phyloP scores from a whole-genome alignment of 1,140 invertebrate genomes.

The Magallana angulata region DNA sequence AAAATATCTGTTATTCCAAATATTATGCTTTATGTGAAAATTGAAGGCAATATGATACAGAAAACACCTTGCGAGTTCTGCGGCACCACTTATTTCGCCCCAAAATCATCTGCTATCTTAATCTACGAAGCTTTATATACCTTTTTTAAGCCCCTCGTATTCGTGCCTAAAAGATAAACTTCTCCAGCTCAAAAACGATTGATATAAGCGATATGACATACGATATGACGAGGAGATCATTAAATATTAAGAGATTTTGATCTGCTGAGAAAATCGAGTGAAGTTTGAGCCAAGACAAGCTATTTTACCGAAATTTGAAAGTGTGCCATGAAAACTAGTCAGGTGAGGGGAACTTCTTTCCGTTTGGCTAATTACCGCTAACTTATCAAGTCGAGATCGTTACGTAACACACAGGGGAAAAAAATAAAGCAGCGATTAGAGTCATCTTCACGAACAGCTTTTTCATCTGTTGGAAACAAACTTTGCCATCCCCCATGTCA shows the following conservation, averaged over 20 bases:
- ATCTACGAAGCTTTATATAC: constrained; percentile 25
- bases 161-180: constrained; percentile 29
- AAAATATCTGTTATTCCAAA: too few relatives aligned
- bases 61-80: constrained; percentile 32
- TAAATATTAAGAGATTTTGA: constrained; percentile 37
- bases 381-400: not conserved
- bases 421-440: not conserved
- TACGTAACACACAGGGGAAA: not conserved
- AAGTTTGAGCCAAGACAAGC: constrained; percentile 31
- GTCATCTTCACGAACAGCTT: not conserved
- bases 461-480: not conserved
- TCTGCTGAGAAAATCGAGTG: constrained; percentile 33
- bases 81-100: constrained; percentile 14
- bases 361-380: constrained; percentile 32
- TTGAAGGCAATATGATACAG: not conserved
- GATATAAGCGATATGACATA: constrained; percentile 31
- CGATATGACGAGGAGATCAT: constrained; percentile 18
- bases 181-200: constrained; percentile 15
- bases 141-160: constrained; percentile 25
- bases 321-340: constrained; percentile 20
- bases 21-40: not conserved
- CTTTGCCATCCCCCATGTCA: not conserved
- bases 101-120: constrained; percentile 33
- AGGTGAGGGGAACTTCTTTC: not conserved
- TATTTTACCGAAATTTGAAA: constrained; percentile 34